Base-by-base conservation (phyloP, 2,797 vertebrate genomes). In the Chelon auratus region DNA sequence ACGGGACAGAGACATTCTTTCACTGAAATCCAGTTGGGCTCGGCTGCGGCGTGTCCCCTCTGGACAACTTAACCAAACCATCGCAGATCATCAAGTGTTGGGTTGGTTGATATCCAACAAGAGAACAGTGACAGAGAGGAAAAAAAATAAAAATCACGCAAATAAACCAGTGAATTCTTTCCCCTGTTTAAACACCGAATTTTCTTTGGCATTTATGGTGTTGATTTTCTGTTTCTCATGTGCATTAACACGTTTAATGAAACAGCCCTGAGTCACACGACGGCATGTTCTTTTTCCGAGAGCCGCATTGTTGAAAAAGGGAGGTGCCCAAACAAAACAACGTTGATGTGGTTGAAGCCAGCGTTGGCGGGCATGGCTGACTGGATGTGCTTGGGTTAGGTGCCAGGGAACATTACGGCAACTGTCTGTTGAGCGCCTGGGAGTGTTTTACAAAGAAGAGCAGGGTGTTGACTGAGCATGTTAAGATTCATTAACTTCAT, bases 261-360 rank as follows among this genome's bases (percentile, higher is more conserved):
- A 55, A 40, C 4, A 50, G 2, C n/a, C 17, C 15, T 52, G 69
- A 70, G 57, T 78, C 52, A 76, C 52, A 76, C 68, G 55, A 36
- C 1, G 43, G 30, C 18, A 12, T 62, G 52, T 78, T 76, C 59
- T 30, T 72, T 65, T 64, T 33, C 43, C 7, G 30, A 36, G 48
- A 58, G 72, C 9, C 1, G 5, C 68, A 63, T 20, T 88, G 86
- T 90, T 90, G 53, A 78, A 53, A 71, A 84, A 89, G 87, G 88
- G 86, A 86, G 84, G 83, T 8, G 68, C 30, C 68, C 77, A 55
- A 72, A 80, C 14, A 68, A 30, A 77, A 55, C 40, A 36, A 13
- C 0, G 37, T 4, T 37, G 30, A 24, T 59, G 54, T 43, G 22
- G 59, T 67, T 72, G 72, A 77, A 70, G 37, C 48, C 53, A 20